Percentiles rank a stretch among this genome's conserved stretches.
phyloP scores from a whole-genome alignment of 2,888 invertebrate genomes.

The Leptopilina drosophilae region DNA sequence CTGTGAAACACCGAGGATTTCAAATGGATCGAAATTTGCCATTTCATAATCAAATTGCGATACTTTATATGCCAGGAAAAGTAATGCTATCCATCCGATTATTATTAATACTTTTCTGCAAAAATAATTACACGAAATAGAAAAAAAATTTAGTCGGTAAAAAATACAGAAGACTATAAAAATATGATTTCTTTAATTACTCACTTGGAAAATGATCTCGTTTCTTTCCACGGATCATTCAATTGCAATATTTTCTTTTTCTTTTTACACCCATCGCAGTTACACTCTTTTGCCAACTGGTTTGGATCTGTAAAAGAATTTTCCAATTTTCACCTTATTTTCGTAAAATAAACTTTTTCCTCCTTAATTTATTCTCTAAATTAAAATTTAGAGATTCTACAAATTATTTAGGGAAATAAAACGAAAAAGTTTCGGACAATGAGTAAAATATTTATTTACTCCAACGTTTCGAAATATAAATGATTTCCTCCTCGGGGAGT shows the following conservation, averaged over 20 bases:
- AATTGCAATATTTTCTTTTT: slow-evolving; percentile 90
- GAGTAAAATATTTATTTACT: no score
- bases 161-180: no score
- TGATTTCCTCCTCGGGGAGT: no score
- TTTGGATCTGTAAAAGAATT: slow-evolving; percentile 83
- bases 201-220: slow-evolving; percentile 86
- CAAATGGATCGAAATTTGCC: slow-evolving; percentile 99
- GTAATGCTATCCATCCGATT: slow-evolving; percentile 89
- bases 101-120: slow-evolving; percentile 87
- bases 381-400: no score
- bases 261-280: slow-evolving; percentile 91
- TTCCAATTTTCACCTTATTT: not conserved
- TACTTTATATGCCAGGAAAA: slow-evolving; percentile 91
- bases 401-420: no score
- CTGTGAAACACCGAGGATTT: slow-evolving; percentile 93
- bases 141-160: no score
- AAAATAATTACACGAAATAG: slow-evolving; percentile 56
- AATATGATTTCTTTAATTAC: not conserved
- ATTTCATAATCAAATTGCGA: slow-evolving; percentile 98
- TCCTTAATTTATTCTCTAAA: no score
- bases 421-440: no score
- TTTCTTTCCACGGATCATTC: slow-evolving; percentile 92
- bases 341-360: no score
- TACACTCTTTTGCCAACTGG: slow-evolving; percentile 88
- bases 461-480: no score